Base-by-base conservation (phyloP, 2,113 vertebrate genomes). In the Corythaeola cristata region DNA sequence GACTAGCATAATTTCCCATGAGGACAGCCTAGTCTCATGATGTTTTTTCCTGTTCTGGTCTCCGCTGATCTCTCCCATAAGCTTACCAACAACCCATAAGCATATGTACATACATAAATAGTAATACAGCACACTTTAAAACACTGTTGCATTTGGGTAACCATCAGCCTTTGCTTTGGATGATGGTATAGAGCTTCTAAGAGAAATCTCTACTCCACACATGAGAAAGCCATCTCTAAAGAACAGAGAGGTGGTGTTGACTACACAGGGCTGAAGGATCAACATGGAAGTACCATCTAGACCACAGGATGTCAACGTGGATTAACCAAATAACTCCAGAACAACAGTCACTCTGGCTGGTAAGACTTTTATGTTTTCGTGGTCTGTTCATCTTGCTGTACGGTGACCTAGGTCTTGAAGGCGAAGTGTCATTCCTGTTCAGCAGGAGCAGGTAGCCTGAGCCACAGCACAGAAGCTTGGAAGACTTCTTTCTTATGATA, bases 241-340 rank as follows among this genome's bases (percentile, higher is more conserved):
- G 30, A 20, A 15, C 0, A 2, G 30, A 74, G n/a, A 74, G 60
- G 8, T 69, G 12, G 4, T 24, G 26, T 3, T 66, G 30, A 30
- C 44, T 33, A 26, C 19, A 23, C 3, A 37, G 52, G 28, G 8
- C 26, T 90, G 50, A 10, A 73, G 45, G n/a, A 56, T 49, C 68
- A 45, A 13, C 7, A 12, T 3, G 10, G 39, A 45, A 60, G 69
- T 26, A 20, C 19, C 27, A 7, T 10, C 33, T 30, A 52, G 75
- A 52, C n/a, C 15, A 17, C 6, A 12, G 21, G 30, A 44, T 44
- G 26, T n/a, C 14, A 20, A 3, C 0, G 0, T 5, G 32, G 58
- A 64, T 8, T 30, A 41, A 66, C 7, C 5, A 56, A 44, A 47
- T 5, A 11, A 18, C 26, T 56, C 24, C 78, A 68, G n/a, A 50